Evolutionary conservation across 2,888 invertebrate species (phyloP), one percentile per base, ranked within the genome.

Genomic region (Pycnomerus fuliginosus): DNA sequence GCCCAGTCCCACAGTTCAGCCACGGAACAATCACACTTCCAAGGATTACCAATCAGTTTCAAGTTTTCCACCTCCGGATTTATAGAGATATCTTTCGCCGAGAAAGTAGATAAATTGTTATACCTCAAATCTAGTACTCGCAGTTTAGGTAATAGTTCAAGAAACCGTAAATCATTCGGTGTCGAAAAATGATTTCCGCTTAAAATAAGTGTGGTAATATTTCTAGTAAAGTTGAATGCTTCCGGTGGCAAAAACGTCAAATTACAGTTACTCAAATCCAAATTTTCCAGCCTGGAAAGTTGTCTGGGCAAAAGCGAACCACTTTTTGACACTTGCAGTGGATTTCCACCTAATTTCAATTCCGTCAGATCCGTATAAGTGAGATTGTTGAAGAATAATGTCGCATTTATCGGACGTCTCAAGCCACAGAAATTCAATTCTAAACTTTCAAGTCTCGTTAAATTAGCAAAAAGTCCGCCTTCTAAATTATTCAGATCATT

Each of bases 1-100:
- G 84, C 85, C 85, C 85, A 85, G 55, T 83, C 79, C 85, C 85
- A 85, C 74, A 84, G 79, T 42, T 83, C 82, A 0, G 80, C 80
- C 14, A 85, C 77, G 48, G 80, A 78, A 55, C 85, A 86, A 55
- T 83, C 80, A 59, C 85, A 85, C 40, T 77, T 70, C 72, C 85
- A 85, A 1, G 82, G 84, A 69, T 86, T 85, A 2, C 82, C 82
- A 4, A 84, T 72, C 3, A 86, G 69, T 60, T 83, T 83, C 31
- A 85, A 56, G 2, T 80, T 80, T 41, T 78, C 70, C 2, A 86
- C 61, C 45, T 76, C 76, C 0, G 78, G 76, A 67, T 84, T 85
- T 32, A 74, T 70, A 1, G 70, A 68, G 35, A 84, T 76, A 5
- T 77, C 68, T 25, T 75, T 71, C 0, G 82, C 80, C 25, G 78